These are phyloP conservation scores for Oreocharis arfaki DNA, from an alignment of 2,113 vertebrate genomes.

Conservation along the genomic window DNA sequence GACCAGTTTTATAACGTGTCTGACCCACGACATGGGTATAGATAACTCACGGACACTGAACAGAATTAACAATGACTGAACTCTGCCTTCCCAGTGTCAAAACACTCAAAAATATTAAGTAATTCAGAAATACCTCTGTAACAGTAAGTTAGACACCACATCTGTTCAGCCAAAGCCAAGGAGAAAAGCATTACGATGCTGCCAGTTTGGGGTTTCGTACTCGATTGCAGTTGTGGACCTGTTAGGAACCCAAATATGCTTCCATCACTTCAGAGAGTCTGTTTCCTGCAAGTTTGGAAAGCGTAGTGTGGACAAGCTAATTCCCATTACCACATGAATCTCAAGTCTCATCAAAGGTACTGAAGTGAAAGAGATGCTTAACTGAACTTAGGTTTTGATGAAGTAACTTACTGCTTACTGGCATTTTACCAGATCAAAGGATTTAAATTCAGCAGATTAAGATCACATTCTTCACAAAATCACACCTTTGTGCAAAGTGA, in stretches of 20 bases:
- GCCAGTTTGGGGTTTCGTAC: neutral
- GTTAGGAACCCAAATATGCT: neutral
- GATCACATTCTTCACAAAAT: neutral
- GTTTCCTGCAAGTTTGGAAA: neutral
- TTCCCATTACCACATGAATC: neutral
- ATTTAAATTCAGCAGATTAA: neutral
- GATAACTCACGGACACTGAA: neutral
- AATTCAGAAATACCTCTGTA: neutral
- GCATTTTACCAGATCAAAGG: neutral
- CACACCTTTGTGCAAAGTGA: neutral
- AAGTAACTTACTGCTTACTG: neutral
- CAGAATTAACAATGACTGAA: neutral
- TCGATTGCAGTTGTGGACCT: neutral
- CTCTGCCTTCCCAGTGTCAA: neutral
- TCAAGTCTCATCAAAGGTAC: neutral
- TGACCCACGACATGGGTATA: neutral
- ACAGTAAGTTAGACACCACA: neutral
- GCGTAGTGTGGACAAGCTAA: neutral
- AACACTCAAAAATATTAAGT: neutral
- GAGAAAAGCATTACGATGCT: neutral
- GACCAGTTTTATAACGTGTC: neutral
- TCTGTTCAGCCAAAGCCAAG: neutral
- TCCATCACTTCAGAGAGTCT: neutral
- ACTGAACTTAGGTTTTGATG: neutral
- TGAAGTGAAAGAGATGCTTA: neutral